These are phyloP conservation scores for Brachionus plicatilis DNA, from an alignment of 1,140 invertebrate genomes.

Conservation along the genomic window DNA sequence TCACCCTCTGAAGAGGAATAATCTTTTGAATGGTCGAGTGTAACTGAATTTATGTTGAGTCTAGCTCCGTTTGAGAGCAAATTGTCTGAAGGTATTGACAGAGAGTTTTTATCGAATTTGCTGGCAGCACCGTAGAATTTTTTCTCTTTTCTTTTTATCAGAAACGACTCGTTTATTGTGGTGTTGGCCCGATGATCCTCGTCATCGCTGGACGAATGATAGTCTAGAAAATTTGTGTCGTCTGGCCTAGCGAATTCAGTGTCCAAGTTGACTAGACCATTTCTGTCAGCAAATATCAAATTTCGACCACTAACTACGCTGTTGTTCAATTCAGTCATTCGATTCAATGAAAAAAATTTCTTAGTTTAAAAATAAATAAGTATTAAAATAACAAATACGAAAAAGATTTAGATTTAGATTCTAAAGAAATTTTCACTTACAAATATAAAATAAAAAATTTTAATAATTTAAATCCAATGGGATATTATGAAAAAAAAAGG, in stretches of 20 bases:
- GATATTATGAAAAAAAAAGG: neutral
- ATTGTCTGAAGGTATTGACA: neutral
- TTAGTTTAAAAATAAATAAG: neutral
- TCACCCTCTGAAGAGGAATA: neutral
- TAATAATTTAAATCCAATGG: neutral
- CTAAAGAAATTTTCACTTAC: neutral
- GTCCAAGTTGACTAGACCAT: neutral
- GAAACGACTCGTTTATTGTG: neutral
- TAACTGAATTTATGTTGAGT: neutral
- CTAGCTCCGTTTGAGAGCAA: neutral
- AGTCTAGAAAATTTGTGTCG: neutral
- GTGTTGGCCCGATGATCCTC: neutral
- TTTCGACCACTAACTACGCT: neutral
- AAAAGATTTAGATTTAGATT: neutral
- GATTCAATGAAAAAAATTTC: neutral
- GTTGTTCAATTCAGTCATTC: constrained; percentile 30
- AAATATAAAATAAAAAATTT: neutral
- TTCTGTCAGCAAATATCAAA: neutral
- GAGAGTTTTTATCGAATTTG: neutral
- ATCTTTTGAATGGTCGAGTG: neutral
- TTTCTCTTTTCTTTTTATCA: neutral
- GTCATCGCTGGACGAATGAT: neutral
- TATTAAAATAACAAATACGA: neutral
- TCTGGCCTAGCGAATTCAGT: neutral
- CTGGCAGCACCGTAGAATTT: neutral